phyloP scores from a whole-genome alignment of 2,888 invertebrate genomes.

The Chironomus tentans region DNA sequence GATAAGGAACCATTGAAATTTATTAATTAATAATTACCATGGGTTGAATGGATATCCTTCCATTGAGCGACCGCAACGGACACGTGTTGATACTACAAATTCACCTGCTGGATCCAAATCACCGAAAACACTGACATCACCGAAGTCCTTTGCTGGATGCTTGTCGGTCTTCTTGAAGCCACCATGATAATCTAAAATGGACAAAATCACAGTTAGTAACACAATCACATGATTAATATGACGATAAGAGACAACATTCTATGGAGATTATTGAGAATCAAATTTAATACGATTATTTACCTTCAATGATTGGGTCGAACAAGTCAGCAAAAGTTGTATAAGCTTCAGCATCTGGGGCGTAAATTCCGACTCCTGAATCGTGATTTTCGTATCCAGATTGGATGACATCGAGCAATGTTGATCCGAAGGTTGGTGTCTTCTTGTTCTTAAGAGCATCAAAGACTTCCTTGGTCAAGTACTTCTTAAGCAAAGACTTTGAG shows the following conservation, averaged over 20 bases:
- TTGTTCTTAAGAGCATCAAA: constrained; percentile 86
- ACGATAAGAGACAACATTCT: too few relatives aligned
- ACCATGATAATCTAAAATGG: constrained; percentile 68
- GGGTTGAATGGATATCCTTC: constrained; percentile 97
- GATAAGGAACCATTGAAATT: background rate
- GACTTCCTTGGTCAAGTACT: constrained; percentile 82
- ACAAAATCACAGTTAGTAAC: background rate
- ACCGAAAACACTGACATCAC: constrained; percentile 80
- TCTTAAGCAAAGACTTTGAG: constrained; percentile 94
- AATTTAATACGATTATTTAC: background rate
- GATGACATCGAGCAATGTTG: constrained; percentile 52
- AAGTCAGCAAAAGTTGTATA: constrained; percentile 86
- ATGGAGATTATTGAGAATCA: too few relatives aligned
- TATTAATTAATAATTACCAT: constrained; percentile 9
- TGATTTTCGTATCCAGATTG: constrained; percentile 78
- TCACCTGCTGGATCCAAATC: constrained; percentile 88
- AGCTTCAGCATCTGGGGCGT: constrained; percentile 93
- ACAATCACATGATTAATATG: background rate
- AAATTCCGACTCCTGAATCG: constrained; percentile 94
- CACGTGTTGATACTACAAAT: constrained; percentile 90
- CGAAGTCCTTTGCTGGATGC: constrained; percentile 91
- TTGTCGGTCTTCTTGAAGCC: constrained; percentile 92
- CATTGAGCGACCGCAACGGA: constrained; percentile 90
- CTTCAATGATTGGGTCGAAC: constrained; percentile 94
- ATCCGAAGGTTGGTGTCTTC: constrained; percentile 83